Evolutionary conservation across 2,113 vertebrate species (phyloP).

Genomic region (Phaethon lepturus): DNA sequence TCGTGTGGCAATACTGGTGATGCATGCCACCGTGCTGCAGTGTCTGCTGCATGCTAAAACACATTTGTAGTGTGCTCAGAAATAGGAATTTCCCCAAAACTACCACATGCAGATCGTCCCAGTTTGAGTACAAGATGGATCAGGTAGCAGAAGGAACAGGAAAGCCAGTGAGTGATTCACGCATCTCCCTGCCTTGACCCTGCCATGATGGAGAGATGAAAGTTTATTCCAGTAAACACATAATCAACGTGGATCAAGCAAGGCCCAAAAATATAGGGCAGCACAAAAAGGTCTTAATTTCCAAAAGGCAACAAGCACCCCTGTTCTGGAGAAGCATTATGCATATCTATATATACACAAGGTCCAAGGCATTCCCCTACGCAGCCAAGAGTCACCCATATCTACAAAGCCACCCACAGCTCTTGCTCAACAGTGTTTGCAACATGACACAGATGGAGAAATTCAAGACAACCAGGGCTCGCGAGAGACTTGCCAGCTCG

Average conservation of each 20-base stretch:
- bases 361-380: not conserved
- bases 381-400: not conserved
- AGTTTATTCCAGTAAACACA: not conserved
- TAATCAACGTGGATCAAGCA: not conserved
- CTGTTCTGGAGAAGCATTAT: not conserved
- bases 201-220: not conserved
- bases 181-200: not conserved
- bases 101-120: rapidly evolving
- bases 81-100: not conserved
- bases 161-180: not conserved
- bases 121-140: not conserved
- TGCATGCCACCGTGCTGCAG: not conserved
- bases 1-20: not conserved
- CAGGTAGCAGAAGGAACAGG: not conserved
- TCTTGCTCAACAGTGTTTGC: not conserved
- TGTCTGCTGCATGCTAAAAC: not conserved
- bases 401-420: not conserved
- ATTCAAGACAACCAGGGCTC: not conserved
- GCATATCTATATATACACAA: not conserved
- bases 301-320: not conserved
- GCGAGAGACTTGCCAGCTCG: rapidly evolving
- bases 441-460: not conserved
- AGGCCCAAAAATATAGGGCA: not conserved
- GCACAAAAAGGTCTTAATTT: not conserved
- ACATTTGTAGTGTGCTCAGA: not conserved